A percentile compares a stretch with the other conserved stretches of the same genome.
phyloP scores from a whole-genome alignment of 1,140 invertebrate species.

The Drosophila parvula region DNA sequence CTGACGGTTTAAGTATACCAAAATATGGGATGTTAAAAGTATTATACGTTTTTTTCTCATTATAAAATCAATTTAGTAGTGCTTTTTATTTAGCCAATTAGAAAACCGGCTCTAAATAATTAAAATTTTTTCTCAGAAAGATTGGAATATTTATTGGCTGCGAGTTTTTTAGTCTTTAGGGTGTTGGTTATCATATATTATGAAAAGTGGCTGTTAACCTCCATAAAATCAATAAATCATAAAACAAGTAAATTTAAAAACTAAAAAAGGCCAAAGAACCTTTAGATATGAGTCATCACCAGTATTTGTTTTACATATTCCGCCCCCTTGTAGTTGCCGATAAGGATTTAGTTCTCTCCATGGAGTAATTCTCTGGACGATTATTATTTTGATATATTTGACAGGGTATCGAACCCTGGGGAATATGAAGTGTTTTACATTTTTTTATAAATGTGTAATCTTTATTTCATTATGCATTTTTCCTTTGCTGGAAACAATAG shows the following conservation, averaged over 20 bases:
- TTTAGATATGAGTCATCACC: not conserved
- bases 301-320: not conserved
- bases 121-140: not conserved
- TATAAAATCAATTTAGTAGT: not conserved
- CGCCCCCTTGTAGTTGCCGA: not conserved
- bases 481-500: not conserved
- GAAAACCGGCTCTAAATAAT: not conserved
- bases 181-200: not conserved
- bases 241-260: too few relatives aligned
- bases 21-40: not conserved
- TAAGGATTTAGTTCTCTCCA: slow-evolving; percentile 1
- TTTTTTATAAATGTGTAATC: not conserved
- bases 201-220: not conserved
- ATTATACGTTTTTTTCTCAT: not conserved
- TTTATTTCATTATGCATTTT: not conserved
- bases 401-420: too few relatives aligned
- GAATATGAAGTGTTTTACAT: not conserved
- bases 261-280: not conserved
- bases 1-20: not conserved
- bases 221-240: too few relatives aligned
- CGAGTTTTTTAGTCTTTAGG: not conserved
- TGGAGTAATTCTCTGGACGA: not conserved
- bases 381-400: not conserved
- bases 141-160: not conserved
- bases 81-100: not conserved